Evolutionary conservation across 2,113 vertebrate genomes (phyloP).

Genomic region (Glaucidium brasilianum): DNA sequence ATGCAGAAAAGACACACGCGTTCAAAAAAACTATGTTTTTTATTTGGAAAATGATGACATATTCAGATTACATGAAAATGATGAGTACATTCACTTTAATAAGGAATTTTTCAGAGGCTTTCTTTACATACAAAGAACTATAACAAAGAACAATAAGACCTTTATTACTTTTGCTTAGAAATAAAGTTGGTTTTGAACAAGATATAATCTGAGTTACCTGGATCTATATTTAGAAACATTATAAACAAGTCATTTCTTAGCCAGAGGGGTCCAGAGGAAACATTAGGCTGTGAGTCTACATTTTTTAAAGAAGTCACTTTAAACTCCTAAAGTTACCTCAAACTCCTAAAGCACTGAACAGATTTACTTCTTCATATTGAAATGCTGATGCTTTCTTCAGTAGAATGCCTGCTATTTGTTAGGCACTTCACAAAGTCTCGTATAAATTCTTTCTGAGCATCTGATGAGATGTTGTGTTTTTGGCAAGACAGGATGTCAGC

Average conservation of each 20-base stretch:
- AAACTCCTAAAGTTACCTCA: conserved; percentile 41
- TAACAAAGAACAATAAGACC: not conserved
- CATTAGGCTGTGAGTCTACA: conserved; percentile 4
- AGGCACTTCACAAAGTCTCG: conserved; percentile 53
- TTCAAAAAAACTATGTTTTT: not conserved
- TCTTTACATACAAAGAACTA: not conserved
- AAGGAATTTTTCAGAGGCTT: not conserved
- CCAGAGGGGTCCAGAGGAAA: conserved; percentile 41
- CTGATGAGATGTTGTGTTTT: conserved; percentile 48
- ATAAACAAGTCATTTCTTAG: conserved; percentile 58
- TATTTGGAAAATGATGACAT: not conserved
- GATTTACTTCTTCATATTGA: conserved; percentile 64
- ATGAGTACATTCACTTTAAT: not conserved
- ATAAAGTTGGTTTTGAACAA: not conserved
- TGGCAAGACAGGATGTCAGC: conserved; percentile 53
- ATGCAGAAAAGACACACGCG: not conserved
- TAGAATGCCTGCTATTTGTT: conserved; percentile 58
- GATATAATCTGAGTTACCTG: conserved; percentile 41
- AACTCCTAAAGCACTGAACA: conserved; percentile 56
- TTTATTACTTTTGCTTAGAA: not conserved
- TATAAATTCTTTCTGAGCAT: conserved; percentile 53
- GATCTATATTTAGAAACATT: conserved; percentile 48
- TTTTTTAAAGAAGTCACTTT: conserved; percentile 51
- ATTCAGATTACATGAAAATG: not conserved
- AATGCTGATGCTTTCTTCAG: conserved; percentile 48